Evolutionary conservation across 2,113 vertebrate species (phyloP).

Genomic region (Upupa epops): DNA sequence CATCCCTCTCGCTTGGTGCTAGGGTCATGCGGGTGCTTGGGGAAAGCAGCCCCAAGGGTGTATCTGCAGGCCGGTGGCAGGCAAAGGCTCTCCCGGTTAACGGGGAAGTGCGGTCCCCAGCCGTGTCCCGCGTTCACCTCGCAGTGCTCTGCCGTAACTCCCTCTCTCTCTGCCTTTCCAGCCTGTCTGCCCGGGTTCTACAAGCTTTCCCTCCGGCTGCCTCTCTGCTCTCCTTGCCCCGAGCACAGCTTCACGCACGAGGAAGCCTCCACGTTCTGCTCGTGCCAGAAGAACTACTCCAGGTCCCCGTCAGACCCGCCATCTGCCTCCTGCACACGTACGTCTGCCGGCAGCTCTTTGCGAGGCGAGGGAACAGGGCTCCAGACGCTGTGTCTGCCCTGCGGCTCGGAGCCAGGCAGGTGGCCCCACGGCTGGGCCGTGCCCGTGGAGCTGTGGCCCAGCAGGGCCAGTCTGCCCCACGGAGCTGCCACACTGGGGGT

Average conservation of each 20-base stretch:
- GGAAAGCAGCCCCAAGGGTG: not conserved
- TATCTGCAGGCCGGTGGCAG: not conserved
- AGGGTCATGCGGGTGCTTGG: not conserved
- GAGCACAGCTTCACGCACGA: slow-evolving; percentile 88
- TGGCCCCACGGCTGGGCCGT: not conserved
- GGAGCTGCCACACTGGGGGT: not conserved
- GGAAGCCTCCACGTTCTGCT: slow-evolving; percentile 87
- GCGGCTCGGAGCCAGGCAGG: fast-evolving
- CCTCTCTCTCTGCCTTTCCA: slow-evolving; percentile 61
- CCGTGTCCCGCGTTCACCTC: fast-evolving
- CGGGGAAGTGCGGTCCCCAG: not conserved
- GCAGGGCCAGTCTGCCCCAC: fast-evolving
- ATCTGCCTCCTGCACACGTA: slow-evolving; percentile 92
- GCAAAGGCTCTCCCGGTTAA: not conserved
- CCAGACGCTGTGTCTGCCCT: fast-evolving
- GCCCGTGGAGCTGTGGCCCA: fast-evolving
- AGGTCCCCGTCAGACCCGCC: slow-evolving; percentile 88
- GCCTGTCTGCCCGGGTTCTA: slow-evolving; percentile 91
- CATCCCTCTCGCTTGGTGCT: not conserved
- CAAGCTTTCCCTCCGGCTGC: slow-evolving; percentile 88
- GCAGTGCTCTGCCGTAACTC: not conserved
- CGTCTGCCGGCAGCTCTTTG: not conserved
- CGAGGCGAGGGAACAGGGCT: fast-evolving
- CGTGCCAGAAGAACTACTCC: slow-evolving; percentile 89
- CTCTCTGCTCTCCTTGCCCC: slow-evolving; percentile 90